Evolutionary conservation across 2,797 vertebrate species (phyloP).

Genomic region (Stomatorhinus walkeri): DNA sequence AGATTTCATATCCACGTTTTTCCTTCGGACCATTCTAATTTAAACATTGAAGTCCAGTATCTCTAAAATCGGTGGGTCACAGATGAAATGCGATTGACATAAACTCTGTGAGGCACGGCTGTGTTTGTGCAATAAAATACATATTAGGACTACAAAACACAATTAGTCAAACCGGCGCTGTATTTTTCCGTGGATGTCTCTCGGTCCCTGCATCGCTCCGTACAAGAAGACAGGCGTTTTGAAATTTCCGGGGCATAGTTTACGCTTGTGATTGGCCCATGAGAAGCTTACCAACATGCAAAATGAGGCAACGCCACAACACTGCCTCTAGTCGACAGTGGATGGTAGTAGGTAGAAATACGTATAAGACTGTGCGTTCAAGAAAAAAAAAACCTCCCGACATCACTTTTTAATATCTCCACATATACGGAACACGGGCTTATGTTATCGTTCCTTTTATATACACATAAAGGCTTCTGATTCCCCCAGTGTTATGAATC

Average conservation of each 20-base stretch:
- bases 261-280: slow-evolving; percentile 65
- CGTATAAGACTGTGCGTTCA: slow-evolving; percentile 53
- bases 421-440: background rate
- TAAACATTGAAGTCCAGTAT: background rate
- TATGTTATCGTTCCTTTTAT: slow-evolving; percentile 35
- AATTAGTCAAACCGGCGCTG: background rate
- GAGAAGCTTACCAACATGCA: slow-evolving; percentile 64
- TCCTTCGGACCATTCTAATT: background rate
- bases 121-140: background rate
- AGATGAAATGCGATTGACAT: background rate
- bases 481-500: slow-evolving; percentile 40
- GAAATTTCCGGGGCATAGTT: slow-evolving; percentile 62
- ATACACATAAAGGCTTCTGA: slow-evolving; percentile 47
- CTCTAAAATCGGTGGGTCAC: background rate
- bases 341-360: slow-evolving; percentile 42
- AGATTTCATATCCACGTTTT: background rate
- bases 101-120: background rate
- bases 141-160: background rate
- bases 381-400: slow-evolving; percentile 28
- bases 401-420: slow-evolving; percentile 16
- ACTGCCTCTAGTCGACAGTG: slow-evolving; percentile 42
- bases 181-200: background rate
- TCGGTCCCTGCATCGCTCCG: slow-evolving; percentile 14
- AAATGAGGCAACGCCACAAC: slow-evolving; percentile 65
- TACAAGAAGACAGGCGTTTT: slow-evolving; percentile 40